Base-by-base conservation (phyloP, 2,797 vertebrate genomes). In the Meda fulgida region DNA sequence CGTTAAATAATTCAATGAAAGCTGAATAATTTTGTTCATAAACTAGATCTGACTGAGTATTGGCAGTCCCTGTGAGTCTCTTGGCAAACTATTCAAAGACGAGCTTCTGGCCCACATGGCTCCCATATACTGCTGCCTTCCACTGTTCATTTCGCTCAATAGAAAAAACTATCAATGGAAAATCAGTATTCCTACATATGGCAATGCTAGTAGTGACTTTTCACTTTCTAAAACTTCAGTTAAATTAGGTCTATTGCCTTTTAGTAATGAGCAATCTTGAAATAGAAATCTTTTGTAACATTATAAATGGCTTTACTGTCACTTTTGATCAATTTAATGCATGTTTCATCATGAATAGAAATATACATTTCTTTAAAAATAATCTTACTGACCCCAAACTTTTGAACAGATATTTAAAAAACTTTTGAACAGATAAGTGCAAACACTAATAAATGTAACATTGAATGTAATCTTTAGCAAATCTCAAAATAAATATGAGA, bases 1-100 rank as follows among this genome's bases (percentile, higher is more conserved):
- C 31, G 38, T 7, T 89, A 58, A 88, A 89, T 90, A 86, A 86
- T 89, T 90, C 1, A 88, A 51, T 70, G 81, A 55, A 69, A 73
- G 80, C 87, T 83, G 18, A 78, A 86, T 89, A 80, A 85, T 84
- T 87, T 86, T 84, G 78, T 86, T 84, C 60, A 58, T 85, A 86
- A 89, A 88, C 82, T 85, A 88, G 84, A 85, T 86, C 70, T 79
- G 81, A 73, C 77, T 63, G 53, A 46, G 81, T 80, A 60, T 78
- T 89, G 86, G 85, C 86, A 81, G 73, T 29, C 19, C 38, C 51
- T 13, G 65, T 65, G 70, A 31, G 75, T 67, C 53, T 60, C 48
- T 85, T 90, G 87, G 87, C 43, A 46, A 36, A 34, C 46, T 43
- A 71, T 86, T 84, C 86, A 87, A 71, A 87, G 65, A 53, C 23